Base-by-base conservation (phyloP, 2,797 vertebrate genomes). In the Arvicola amphibius region DNA sequence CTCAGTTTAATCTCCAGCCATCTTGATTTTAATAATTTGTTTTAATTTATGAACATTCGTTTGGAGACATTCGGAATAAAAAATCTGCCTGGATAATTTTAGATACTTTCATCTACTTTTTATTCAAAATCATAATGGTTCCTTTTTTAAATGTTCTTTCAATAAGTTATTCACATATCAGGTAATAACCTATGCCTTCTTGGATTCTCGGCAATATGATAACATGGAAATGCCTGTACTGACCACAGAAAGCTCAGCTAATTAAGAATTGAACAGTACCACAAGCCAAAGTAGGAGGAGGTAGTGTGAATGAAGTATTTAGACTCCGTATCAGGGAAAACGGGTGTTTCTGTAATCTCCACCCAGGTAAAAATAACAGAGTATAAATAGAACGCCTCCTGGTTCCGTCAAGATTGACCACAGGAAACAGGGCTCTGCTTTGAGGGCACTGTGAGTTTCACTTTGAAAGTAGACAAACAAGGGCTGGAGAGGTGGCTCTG, bases 1-100 rank as follows among this genome's bases (percentile, higher is more conserved):
- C 90, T 96, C 85, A 89, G n/a, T 27, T 92, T 87, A 86, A 86
- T 46, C 56, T 67, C 83, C 8, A 88, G 56, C 46, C 51, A 83
- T 61, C 32, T 78, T 56, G 14, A 71, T 93, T 93, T 93, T 96
- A 63, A 91, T 40, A 23, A 48, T 53, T 40, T n/a, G 93, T 27
- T 53, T 92, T 81, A 79, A 88, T 93, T 92, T 76, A 84, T 76
- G 78, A 91, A 90, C 65, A 77, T 25, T 34, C 21, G 56, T 77
- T 43, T 10, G 14, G 43, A 63, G 19, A n/a, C 78, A 61, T 43
- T 93, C 40, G 89, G 65, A 88, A 53, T 59, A 65, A 53, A 90
- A 63, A 63, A 63, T 89, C 92, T 85, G 65, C 6, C 48, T 53
- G 59, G 56, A 25, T 32, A 27, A 16, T 40, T 84, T 83, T 74